Conservation (phyloP, 1,140 invertebrate genomes). For the Drosophila parabipectinata region DNA sequence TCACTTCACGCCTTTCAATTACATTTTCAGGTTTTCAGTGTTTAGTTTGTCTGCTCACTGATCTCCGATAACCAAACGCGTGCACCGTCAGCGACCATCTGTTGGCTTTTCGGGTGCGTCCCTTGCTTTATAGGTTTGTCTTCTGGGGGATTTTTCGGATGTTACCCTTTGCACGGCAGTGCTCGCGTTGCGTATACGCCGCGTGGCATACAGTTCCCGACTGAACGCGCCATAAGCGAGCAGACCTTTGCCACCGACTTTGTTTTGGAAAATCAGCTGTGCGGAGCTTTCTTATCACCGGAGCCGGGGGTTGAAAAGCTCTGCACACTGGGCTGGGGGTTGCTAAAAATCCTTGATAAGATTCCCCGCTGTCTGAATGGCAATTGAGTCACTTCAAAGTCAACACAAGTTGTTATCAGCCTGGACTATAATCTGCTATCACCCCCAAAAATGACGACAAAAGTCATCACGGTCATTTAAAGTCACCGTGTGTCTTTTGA, state of each 20-base stretch:
- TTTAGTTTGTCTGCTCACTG: constrained; percentile 28
- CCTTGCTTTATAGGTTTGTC: constrained; percentile 58
- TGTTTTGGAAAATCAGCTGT: constrained; percentile 70
- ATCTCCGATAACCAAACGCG: constrained; percentile 71
- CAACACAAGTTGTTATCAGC: not conserved
- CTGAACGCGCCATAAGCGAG: constrained; percentile 48
- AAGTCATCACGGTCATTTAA: not conserved
- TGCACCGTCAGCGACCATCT: constrained; percentile 77
- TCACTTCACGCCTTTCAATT: constrained; percentile 28
- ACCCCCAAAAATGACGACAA: constrained; percentile 1
- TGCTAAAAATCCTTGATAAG: not conserved
- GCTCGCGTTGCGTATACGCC: constrained; percentile 71
- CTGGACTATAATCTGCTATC: not conserved
- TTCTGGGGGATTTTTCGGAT: constrained; percentile 4
- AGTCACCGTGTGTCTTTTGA: not conserved
- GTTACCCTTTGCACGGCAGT: not conserved
- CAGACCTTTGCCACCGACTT: constrained; percentile 48
- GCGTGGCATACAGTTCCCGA: constrained; percentile 59
- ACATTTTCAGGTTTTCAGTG: constrained; percentile 41
- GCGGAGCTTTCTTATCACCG: constrained; percentile 73
- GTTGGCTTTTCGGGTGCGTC: constrained; percentile 63
- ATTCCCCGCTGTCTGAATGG: not conserved
- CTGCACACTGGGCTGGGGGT: constrained; percentile 43
- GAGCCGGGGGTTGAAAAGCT: constrained; percentile 69
- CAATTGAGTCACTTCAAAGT: not conserved